phyloP scores from a whole-genome alignment of 2,113 vertebrate species.

The Festucalex cinctus region DNA sequence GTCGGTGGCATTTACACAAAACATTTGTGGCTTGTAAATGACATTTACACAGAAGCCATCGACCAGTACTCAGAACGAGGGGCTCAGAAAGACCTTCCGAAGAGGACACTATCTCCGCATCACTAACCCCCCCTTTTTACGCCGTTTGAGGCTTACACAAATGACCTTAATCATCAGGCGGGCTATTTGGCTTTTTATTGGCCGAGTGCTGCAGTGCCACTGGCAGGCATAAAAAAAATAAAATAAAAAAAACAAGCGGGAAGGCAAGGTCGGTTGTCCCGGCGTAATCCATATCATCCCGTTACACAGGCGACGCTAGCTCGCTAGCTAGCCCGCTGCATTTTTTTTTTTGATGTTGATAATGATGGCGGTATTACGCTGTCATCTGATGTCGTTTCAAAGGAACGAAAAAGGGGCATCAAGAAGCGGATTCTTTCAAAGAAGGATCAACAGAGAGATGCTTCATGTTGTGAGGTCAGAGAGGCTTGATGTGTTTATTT shows the following conservation, averaged over 20 bases:
- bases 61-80: not conserved
- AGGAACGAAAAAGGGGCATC: constrained; percentile 53
- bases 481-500: constrained; percentile 32
- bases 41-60: not conserved
- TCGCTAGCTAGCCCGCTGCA: constrained; percentile 6
- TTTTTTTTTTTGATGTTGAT: constrained; percentile 44
- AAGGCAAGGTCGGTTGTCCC: constrained; percentile 57
- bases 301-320: constrained; percentile 44
- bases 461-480: constrained; percentile 19
- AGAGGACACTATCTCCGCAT: constrained; percentile 8
- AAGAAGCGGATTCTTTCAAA: constrained; percentile 45
- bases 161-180: constrained; percentile 74
- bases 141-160: constrained; percentile 43
- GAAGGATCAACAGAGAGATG: constrained; percentile 19
- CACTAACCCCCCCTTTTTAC: not conserved
- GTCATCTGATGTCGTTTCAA: constrained; percentile 65
- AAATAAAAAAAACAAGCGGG: constrained; percentile 14
- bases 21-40: not conserved
- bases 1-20: not conserved
- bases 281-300: constrained; percentile 71
- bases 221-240: constrained; percentile 54
- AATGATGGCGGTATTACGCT: constrained; percentile 61
- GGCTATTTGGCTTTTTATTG: constrained; percentile 68
- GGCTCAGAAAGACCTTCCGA: constrained; percentile 11
- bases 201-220: constrained; percentile 36